Base-by-base conservation (phyloP, 2,113 vertebrate species). In the Actinemys pallida region DNA sequence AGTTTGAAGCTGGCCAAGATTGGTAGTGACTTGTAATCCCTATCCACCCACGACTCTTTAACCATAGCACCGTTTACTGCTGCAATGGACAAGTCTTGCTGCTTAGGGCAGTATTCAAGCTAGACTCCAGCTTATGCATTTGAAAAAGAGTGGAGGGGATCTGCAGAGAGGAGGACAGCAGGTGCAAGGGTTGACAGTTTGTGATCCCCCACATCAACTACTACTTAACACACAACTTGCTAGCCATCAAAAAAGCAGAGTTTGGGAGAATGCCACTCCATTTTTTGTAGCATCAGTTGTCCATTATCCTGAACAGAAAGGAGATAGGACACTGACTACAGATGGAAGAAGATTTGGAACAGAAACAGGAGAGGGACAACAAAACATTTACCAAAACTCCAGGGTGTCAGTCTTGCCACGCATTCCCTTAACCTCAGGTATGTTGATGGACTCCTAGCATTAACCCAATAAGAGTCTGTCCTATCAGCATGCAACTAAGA, bases 31-130 rank as follows among this genome's bases (percentile, higher is more conserved):
- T 1, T 17, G 45, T 52, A 83, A 49, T 0, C 16, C 65, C 87
- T 79, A 62, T 4, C 39, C 47, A 80, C 50, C 62, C 90, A 0
- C 0, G 13, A 0, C 62, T 62, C 59, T 57, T 80, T 6, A 62
- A 31, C 59, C 59, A 62, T 5, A 65, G 31, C 62, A 65, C 29
- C 11, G 8, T 6, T 31, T 62, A 35, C 31, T 65, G 31, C 29
- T 65, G 62, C 13, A 16, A 9, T 19, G 16, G 65, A 9, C 65
- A n/a, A 5, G 17, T 72, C 35, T 72, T 39, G 65, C n/a, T 72
- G n/a, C 65, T 39, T 8, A 10, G n/a, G n/a, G 65, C 65, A 39
- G 5, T 5, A 39, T 4, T 10, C 4, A 72, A 22, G n/a, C 35
- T 39, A 39, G 35, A 72, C n/a, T 72, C n/a, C n/a, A 39, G n/a